A percentile compares a stretch with the other conserved stretches of the same genome.
These are phyloP conservation scores for Cheilosia scutellata DNA, from an alignment of 2,888 invertebrate species.

Conservation along the genomic window DNA sequence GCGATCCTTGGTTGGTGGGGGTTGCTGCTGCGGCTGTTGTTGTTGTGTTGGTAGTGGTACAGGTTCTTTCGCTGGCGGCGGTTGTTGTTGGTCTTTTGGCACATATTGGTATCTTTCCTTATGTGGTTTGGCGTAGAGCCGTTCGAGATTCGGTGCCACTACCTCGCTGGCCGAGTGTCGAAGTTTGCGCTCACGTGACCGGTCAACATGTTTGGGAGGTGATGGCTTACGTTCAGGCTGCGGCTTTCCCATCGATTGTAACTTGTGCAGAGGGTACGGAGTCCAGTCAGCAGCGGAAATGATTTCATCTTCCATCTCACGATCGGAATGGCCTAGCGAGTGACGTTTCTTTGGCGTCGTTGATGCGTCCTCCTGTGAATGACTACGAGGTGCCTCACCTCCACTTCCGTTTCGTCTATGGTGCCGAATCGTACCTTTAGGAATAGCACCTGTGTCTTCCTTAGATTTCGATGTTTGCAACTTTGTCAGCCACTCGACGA, in stretches of 20 bases:
- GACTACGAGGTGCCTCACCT: constrained; percentile 82
- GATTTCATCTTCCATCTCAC: constrained; percentile 80
- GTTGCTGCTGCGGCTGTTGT: constrained; percentile 57
- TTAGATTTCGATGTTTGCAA: constrained; percentile 80
- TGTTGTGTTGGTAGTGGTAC: constrained; percentile 39
- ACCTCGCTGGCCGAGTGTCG: constrained; percentile 84
- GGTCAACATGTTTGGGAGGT: constrained; percentile 64
- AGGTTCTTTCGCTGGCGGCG: constrained; percentile 76
- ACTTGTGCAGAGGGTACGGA: constrained; percentile 82
- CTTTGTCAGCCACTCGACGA: constrained; percentile 84
- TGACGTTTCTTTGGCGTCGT: constrained; percentile 82
- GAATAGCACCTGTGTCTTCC: constrained; percentile 76
- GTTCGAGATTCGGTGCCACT: constrained; percentile 81
- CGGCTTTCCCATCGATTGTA: constrained; percentile 81
- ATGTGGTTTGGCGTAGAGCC: constrained; percentile 82
- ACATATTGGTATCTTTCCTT: constrained; percentile 83
- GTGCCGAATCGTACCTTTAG: constrained; percentile 79
- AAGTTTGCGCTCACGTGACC: constrained; percentile 81
- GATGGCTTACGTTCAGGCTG: constrained; percentile 73
- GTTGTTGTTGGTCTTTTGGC: constrained; percentile 80
- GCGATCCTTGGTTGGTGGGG: constrained; percentile 63
- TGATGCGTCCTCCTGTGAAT: constrained; percentile 82
- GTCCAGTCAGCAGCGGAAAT: constrained; percentile 81
- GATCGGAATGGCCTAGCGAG: constrained; percentile 83
- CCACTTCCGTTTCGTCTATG: constrained; percentile 83